Evolutionary conservation across 2,888 invertebrate species (phyloP), one percentile per base, ranked within the genome.

Genomic region (Standfussiana lucernea): DNA sequence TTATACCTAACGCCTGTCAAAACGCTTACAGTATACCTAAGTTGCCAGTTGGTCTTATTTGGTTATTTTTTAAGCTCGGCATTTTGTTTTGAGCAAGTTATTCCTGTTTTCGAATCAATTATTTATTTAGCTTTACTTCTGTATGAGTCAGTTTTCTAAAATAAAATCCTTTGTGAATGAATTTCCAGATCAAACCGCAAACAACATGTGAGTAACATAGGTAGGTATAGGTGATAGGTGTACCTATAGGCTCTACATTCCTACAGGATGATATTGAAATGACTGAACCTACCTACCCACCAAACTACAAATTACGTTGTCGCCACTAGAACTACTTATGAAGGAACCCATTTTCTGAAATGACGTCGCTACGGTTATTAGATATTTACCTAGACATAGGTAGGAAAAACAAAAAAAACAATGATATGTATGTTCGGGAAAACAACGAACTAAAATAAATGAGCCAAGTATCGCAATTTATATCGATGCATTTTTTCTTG

Each of bases 91-190:
- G 21, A 64, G 6, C 35, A 61, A 32, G 70, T 66, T 70, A 66
- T 69, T 65, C 47, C 37, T 50, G 68, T 78, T 70, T 53, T 21
- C 5, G 37, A 77, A 65, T 40, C 32, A 28, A 0, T 37, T 21
- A 18, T 32, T 21, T 28, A 47, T 45, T n/a, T 79, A 7, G 2
- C 2, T 50, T 65, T 53, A 28, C 59, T 45, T 77, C 13, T 10
- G 10, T 53, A 21, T 42, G 37, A 78, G n/a, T 65, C 62, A 42
- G 13, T 56, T 28, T 62, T 35, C 42, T 32, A 61, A 78, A 83
- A 78, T 45, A 70, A 62, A 35, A 70, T 61, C 32, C 40, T 42
- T 77, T 66, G 67, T 70, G 18, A 77, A 47, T 37, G 32, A 77
- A n/a, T 50, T 68, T 56, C 32, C 37, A 32, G 32, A 50, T 28